These are phyloP conservation scores for Naso thynnoides DNA, from an alignment of 2,797 vertebrate species.

Conservation along the genomic window DNA sequence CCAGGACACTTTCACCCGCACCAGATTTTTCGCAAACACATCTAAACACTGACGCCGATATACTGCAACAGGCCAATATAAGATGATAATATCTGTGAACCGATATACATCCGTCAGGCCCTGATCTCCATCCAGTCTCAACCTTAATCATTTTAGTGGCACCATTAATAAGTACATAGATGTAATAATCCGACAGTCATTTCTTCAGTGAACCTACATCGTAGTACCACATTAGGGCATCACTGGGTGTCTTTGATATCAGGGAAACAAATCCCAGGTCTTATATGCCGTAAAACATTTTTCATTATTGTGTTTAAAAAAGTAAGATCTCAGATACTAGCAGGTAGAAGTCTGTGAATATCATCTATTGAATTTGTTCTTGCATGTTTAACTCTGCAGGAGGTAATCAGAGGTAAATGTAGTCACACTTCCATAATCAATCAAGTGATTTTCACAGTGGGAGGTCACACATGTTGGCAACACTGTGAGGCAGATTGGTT, in stretches of 20 bases:
- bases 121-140: no score
- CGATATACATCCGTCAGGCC: no score
- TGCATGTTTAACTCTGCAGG: constrained; percentile 21
- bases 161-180: background rate
- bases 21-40: no score
- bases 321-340: constrained; percentile 1
- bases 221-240: background rate
- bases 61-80: no score
- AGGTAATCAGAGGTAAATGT: constrained; percentile 55
- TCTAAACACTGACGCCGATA: no score
- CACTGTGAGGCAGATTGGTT: constrained; percentile 41
- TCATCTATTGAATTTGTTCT: constrained; percentile 22
- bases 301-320: constrained; percentile 1
- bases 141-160: background rate
- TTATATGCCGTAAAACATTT: background rate
- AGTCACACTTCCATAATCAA: constrained; percentile 56
- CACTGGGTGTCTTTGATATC: background rate
- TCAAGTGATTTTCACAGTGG: constrained; percentile 63
- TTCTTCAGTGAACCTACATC: background rate
- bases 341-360: background rate
- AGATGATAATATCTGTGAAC: no score
- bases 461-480: constrained; percentile 35
- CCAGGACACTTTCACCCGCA: no score
- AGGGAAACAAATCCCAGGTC: background rate
- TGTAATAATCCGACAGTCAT: background rate